These are phyloP conservation scores for Lates japonicus DNA, from an alignment of 2,797 vertebrate genomes.

Conservation along the genomic window DNA sequence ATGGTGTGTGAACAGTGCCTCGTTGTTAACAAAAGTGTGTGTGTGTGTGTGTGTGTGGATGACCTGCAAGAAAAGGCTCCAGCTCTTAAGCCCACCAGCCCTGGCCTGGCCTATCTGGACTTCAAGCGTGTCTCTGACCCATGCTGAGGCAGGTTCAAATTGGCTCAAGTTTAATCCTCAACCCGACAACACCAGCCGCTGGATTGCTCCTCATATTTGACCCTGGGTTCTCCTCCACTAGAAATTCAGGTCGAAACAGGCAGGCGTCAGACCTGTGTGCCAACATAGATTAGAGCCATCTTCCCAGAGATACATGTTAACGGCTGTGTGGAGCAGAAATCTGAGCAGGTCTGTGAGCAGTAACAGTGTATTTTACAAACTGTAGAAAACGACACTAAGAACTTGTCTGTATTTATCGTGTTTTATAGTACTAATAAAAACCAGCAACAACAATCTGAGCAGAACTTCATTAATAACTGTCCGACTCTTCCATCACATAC, in stretches of 20 bases:
- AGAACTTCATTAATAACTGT: neutral
- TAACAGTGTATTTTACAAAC: no score
- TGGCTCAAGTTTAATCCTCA: constrained; percentile 35
- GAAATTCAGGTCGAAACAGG: neutral
- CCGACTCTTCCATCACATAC: constrained; percentile 16
- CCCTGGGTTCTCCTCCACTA: neutral
- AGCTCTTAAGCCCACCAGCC: constrained; percentile 97
- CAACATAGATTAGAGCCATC: no score
- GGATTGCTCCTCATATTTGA: no score
- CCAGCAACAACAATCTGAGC: no score
- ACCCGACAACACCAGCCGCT: no score
- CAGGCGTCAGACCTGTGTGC: no score
- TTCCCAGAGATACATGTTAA: no score
- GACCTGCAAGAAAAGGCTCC: constrained; percentile 99
- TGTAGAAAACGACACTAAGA: no score
- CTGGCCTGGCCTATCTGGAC: constrained; percentile 97
- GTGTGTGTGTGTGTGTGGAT: constrained; percentile 76
- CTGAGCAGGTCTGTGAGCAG: no score
- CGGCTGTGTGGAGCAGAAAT: no score
- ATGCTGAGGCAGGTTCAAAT: constrained; percentile 99
- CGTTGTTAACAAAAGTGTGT: constrained; percentile 16
- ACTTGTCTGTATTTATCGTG: no score
- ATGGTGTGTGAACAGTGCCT: constrained; percentile 1
- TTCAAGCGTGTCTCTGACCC: constrained; percentile 98
- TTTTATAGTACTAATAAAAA: no score